Evolutionary conservation across 2,888 invertebrate genomes (phyloP).

Genomic region (Nemapogon koenigi): DNA sequence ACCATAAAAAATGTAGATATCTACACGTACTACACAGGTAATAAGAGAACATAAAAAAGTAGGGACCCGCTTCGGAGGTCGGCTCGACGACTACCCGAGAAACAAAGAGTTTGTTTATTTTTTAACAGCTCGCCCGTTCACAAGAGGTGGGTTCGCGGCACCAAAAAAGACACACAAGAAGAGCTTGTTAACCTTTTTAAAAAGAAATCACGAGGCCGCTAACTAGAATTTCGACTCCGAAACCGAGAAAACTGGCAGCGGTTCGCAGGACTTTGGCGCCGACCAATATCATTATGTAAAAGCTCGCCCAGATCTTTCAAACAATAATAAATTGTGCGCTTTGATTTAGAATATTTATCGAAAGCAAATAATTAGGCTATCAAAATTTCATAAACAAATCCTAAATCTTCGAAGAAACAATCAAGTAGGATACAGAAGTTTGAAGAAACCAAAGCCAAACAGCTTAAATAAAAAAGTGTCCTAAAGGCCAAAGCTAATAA

Average conservation of each 20-base stretch:
- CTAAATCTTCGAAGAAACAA: no score
- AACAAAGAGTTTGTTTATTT: slow-evolving; percentile 65
- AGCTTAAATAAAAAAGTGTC: no score
- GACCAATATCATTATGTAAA: slow-evolving; percentile 54
- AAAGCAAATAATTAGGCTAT: no score
- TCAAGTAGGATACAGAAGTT: no score
- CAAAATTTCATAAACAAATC: no score
- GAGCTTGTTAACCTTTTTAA: slow-evolving; percentile 63
- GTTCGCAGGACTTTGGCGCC: slow-evolving; percentile 49
- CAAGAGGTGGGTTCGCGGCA: slow-evolving; percentile 58
- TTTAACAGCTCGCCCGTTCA: slow-evolving; percentile 64
- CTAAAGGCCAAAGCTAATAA: no score
- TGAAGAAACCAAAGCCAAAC: no score
- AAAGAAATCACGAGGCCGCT: slow-evolving; percentile 59
- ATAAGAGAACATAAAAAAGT: slow-evolving; percentile 62
- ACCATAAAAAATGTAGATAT: slow-evolving; percentile 62
- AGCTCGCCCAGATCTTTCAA: no score
- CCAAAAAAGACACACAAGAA: slow-evolving; percentile 57
- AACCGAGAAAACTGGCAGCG: slow-evolving; percentile 47
- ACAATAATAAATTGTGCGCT: no score
- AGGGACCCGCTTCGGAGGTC: slow-evolving; percentile 61
- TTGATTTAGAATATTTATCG: no score
- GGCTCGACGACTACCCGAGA: slow-evolving; percentile 62
- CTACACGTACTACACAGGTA: slow-evolving; percentile 65
- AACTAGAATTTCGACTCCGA: slow-evolving; percentile 62